Conservation (phyloP, 2,113 vertebrate genomes). For the Rattus norvegicus region DNA sequence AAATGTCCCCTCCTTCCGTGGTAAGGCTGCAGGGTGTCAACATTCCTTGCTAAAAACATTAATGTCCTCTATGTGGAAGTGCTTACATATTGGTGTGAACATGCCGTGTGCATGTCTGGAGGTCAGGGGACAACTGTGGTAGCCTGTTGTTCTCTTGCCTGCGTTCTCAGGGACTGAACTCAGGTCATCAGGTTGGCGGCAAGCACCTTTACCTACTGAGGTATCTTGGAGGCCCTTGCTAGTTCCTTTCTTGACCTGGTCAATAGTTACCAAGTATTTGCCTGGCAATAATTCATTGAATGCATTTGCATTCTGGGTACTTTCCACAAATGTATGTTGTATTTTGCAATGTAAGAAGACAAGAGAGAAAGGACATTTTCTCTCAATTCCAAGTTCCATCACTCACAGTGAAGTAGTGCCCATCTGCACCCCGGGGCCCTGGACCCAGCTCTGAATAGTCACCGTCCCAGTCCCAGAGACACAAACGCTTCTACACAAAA, state of each 20-base stretch:
- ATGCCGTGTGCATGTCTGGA: not conserved
- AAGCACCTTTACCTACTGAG: not conserved
- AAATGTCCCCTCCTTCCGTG: not conserved
- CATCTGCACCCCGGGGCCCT: accelerated
- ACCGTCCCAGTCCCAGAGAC: too few relatives aligned
- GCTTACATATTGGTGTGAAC: too few relatives aligned
- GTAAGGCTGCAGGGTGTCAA: not conserved
- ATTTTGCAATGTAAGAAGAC: not conserved
- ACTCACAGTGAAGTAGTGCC: not conserved
- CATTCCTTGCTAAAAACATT: not conserved
- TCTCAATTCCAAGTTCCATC: not conserved
- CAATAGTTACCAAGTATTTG: conserved; percentile 9
- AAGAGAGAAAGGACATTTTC: not conserved
- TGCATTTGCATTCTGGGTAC: not conserved
- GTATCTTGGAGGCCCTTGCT: too few relatives aligned
- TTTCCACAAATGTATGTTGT: not conserved
- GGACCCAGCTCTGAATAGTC: not conserved
- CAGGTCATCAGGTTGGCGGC: not conserved
- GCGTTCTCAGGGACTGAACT: not conserved
- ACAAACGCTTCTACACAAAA: not conserved
- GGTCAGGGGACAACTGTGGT: not conserved
- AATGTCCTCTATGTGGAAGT: not conserved
- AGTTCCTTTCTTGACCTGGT: not conserved
- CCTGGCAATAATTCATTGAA: conserved; percentile 3
- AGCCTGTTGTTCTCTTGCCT: not conserved